phyloP scores from a whole-genome alignment of 2,797 vertebrate genomes.

The Karalla daura region DNA sequence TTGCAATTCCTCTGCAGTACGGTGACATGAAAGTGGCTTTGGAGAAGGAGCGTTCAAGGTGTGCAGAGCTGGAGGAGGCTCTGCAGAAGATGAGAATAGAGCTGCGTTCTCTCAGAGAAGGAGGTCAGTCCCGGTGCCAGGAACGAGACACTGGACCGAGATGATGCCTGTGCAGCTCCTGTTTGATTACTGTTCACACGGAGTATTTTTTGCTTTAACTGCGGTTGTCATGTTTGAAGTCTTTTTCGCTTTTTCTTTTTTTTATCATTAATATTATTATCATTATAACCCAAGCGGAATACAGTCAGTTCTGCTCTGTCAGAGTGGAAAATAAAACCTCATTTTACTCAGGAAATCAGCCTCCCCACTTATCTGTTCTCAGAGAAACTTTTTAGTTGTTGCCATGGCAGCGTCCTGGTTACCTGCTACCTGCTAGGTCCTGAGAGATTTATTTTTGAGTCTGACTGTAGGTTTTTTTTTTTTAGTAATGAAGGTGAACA shows the following conservation, averaged over 20 bases:
- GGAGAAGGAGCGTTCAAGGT: constrained; percentile 96
- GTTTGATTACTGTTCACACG: not conserved
- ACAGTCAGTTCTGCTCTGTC: not conserved
- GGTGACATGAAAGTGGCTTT: constrained; percentile 96
- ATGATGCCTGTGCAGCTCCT: not conserved
- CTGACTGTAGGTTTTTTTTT: constrained; percentile 3
- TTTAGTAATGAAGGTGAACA: not conserved
- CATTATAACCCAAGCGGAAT: not conserved
- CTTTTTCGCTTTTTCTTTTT: too few relatives aligned
- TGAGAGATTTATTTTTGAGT: constrained; percentile 16
- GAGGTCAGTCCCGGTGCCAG: constrained; percentile 83
- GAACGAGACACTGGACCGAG: not conserved
- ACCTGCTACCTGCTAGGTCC: constrained; percentile 19
- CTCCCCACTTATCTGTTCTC: constrained; percentile 9
- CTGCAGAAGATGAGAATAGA: constrained; percentile 99
- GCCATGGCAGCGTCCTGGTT: constrained; percentile 33
- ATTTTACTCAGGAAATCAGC: constrained; percentile 5
- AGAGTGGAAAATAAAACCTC: constrained; percentile 4
- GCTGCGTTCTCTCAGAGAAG: constrained; percentile 94
- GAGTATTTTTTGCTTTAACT: not conserved
- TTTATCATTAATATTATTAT: too few relatives aligned
- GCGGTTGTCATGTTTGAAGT: not conserved
- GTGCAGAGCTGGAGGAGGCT: constrained; percentile 95
- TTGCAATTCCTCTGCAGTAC: constrained; percentile 92
- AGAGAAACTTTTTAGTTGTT: constrained; percentile 34